Percentiles rank a stretch among this genome's conserved stretches.
These are phyloP conservation scores for Tichodroma muraria DNA, from an alignment of 2,113 vertebrate genomes.

Conservation along the genomic window DNA sequence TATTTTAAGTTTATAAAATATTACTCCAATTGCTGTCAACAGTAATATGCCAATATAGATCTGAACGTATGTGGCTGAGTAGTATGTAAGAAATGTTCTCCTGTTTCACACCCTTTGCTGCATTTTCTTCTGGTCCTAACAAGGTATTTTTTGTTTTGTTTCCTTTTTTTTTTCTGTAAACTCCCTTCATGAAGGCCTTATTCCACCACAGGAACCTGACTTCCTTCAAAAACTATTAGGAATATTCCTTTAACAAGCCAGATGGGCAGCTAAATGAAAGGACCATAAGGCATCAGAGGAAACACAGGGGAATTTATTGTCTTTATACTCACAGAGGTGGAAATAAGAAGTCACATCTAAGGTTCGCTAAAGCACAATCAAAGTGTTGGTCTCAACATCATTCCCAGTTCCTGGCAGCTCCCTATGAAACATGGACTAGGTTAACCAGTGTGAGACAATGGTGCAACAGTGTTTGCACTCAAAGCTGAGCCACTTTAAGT, in stretches of 20 bases:
- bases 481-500: slow-evolving; percentile 44
- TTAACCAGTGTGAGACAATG: slow-evolving; percentile 16
- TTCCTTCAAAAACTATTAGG: background rate
- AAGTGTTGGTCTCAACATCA: background rate
- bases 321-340: background rate
- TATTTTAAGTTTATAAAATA: background rate
- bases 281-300: background rate
- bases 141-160: background rate
- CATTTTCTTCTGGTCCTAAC: background rate
- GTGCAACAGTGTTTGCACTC: slow-evolving; percentile 35
- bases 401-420: background rate
- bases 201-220: background rate
- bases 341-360: background rate
- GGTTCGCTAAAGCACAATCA: background rate
- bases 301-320: background rate
- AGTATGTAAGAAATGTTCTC: background rate
- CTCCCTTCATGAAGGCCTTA: background rate
- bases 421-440: background rate
- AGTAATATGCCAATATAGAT: background rate
- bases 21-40: background rate
- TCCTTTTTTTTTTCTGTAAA: slow-evolving; percentile 4
- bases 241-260: background rate
- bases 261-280: background rate
- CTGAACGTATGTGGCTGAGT: background rate
- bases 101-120: background rate